phyloP scores from a whole-genome alignment of 1,140 invertebrate genomes.

The Brachionus sp. region DNA sequence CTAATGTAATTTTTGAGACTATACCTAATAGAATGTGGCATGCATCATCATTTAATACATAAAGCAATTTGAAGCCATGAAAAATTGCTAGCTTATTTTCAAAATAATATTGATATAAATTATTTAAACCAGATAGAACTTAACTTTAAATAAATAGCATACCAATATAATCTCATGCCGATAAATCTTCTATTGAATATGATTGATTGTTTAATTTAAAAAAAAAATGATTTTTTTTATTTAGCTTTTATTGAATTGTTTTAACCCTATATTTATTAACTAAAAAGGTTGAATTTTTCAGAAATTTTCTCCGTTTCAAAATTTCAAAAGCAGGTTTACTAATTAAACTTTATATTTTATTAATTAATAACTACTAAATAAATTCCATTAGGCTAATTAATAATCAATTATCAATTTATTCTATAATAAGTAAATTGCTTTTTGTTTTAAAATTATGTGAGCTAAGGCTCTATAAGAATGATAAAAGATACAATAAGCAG shows the following conservation, averaged over 20 bases:
- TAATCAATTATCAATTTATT: no score
- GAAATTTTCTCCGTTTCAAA: no score
- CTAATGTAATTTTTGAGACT: neutral
- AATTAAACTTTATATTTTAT: no score
- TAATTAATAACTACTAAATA: no score
- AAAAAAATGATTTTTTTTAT: neutral
- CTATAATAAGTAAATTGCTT: no score
- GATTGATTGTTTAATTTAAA: neutral
- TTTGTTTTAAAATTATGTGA: no score
- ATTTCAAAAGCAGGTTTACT: no score
- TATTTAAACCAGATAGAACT: neutral
- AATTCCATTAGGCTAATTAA: no score
- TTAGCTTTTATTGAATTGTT: neutral
- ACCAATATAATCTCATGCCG: neutral
- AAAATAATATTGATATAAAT: neutral
- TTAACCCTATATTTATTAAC: neutral
- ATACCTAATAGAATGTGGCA: neutral
- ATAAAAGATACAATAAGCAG: no score
- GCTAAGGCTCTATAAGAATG: no score
- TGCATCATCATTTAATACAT: neutral
- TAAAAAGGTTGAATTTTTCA: no score
- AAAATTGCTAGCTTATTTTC: neutral
- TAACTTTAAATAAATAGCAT: neutral
- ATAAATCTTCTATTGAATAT: neutral
- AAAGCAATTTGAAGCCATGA: neutral